A percentile compares a stretch with the other conserved stretches of the same genome.
phyloP scores from a whole-genome alignment of 2,113 vertebrate genomes.

The Upupa epops region DNA sequence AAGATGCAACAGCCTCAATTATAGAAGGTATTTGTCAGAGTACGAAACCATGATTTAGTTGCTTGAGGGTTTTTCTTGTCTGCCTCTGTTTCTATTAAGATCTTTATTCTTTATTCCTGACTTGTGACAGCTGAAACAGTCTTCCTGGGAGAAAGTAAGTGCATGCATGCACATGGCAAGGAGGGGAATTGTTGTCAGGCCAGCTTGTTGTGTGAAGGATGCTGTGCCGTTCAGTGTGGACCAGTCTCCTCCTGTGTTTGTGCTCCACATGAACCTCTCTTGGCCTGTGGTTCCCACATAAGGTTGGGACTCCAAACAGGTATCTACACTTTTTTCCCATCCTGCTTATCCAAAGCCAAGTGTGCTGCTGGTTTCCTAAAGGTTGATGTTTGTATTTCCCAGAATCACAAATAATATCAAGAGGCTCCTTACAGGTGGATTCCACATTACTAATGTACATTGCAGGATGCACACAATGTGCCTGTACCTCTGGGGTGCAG shows the following conservation, averaged over 20 bases:
- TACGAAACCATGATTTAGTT: neutral
- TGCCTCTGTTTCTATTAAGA: neutral
- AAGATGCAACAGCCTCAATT: neutral
- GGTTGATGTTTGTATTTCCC: neutral
- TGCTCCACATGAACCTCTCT: neutral
- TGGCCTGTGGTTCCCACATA: neutral
- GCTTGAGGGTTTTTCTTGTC: neutral
- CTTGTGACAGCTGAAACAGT: neutral
- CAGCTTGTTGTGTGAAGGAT: neutral
- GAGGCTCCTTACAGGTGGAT: neutral
- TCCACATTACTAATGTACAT: accelerated
- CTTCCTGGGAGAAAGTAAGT: neutral
- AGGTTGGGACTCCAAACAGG: neutral
- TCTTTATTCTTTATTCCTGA: slow-evolving; percentile 19
- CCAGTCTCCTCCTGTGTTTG: too few species aligned
- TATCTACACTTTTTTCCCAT: neutral
- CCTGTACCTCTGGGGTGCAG: neutral
- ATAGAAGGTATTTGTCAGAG: neutral
- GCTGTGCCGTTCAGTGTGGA: neutral
- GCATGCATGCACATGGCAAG: neutral
- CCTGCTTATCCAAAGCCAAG: neutral
- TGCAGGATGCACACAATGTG: neutral
- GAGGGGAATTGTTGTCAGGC: neutral
- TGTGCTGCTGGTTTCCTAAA: neutral
- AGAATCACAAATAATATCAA: neutral